phyloP scores from a whole-genome alignment of 2,888 invertebrate species.

The Drosophila nr. perissopoda region DNA sequence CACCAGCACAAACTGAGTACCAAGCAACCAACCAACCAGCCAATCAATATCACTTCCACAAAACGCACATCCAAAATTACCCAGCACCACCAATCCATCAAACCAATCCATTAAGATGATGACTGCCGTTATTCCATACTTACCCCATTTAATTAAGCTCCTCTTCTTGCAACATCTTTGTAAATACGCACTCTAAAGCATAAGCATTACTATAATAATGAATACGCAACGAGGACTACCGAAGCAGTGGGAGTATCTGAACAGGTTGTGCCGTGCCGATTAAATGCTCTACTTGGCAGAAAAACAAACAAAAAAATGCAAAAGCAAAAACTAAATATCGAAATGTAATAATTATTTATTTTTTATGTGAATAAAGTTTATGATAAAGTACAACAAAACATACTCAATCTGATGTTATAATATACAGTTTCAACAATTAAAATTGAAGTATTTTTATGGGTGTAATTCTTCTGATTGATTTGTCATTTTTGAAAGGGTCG shows the following conservation, averaged over 20 bases:
- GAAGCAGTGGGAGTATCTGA: constrained; percentile 17
- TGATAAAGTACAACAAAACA: constrained; percentile 67
- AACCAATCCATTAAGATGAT: constrained; percentile 22
- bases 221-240: constrained; percentile 37
- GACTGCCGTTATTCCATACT: constrained; percentile 34
- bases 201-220: constrained; percentile 62
- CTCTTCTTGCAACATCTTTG: constrained; percentile 67
- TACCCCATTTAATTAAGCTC: constrained; percentile 59
- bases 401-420: constrained; percentile 2
- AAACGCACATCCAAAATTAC: constrained; percentile 50
- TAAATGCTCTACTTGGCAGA: constrained; percentile 32
- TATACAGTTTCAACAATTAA: neutral
- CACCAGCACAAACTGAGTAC: constrained; percentile 43
- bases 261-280: constrained; percentile 20
- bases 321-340: constrained; percentile 45
- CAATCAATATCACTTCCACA: constrained; percentile 30
- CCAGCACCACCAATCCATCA: constrained; percentile 25
- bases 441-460: neutral
- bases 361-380: constrained; percentile 77
- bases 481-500: neutral
- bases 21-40: constrained; percentile 47
- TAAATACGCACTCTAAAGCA: constrained; percentile 72
- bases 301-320: neutral
- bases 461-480: neutral
- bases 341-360: constrained; percentile 80